Base-by-base conservation (phyloP, 1,140 invertebrate species). In the Condylostylus longicornis region DNA sequence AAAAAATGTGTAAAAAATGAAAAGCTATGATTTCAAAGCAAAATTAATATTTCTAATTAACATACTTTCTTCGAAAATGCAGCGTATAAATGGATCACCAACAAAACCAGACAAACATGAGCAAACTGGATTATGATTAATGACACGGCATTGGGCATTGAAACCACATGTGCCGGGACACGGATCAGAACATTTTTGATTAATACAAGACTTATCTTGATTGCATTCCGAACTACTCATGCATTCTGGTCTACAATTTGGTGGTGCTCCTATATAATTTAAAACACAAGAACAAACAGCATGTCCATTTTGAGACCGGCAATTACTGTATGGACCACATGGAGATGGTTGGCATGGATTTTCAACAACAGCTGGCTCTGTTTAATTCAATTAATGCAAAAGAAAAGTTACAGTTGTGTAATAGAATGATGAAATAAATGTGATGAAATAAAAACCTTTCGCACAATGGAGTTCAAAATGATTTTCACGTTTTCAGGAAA, bases 61-160 rank as follows among this genome's bases (percentile, higher is more conserved):
- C 71, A 73, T 69, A 77, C 74, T 68, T 64, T 65, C 55, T 58
- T 68, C 55, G 38, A 66, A 62, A 33, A 63, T 42, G 55, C 79
- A 82, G 42, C 70, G 66, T 23, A 73, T 63, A 50, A 81, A 80
- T 35, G 80, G 79, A 70, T 85, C 79, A 35, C 80, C 80, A 15
- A 64, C 70, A 53, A 69, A 74, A 42, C 71, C 74, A 42, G 59
- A 54, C 12, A 70, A 67, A 57, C 81, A 85, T 50, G 70, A 73
- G 57, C 82, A 87, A 39, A 80, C 72, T 18, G 82, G 75, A 49
- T 77, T 79, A 48, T 84, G 81, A 51, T 79, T 82, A 13, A 80
- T 66, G 15, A 80, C 77, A 23, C 69, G 67, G 53, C 80, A 84
- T 43, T 71, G 66, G 2, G 78, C 82, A 54, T 82, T 77, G 17